These are phyloP conservation scores for Blera fallax DNA, from an alignment of 2,888 invertebrate species.

Conservation along the genomic window DNA sequence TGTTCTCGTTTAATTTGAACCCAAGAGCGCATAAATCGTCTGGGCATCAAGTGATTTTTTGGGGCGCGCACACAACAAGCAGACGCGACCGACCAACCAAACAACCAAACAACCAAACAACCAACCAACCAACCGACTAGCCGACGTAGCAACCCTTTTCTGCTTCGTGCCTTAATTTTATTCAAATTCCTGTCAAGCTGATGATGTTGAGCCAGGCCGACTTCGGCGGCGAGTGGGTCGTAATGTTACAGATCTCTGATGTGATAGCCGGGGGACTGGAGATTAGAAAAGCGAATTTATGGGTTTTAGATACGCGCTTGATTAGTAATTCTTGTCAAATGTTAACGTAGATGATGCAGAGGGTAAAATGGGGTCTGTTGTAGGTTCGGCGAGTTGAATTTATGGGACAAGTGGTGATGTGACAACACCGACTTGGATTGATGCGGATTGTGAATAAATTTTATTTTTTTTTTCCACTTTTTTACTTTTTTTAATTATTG, in stretches of 20 bases:
- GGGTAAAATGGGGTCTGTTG: constrained; percentile 24
- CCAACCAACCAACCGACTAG: not conserved
- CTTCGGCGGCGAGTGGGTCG: constrained; percentile 46
- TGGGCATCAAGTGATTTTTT: constrained; percentile 38
- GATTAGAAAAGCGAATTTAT: constrained; percentile 63
- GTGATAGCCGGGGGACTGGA: constrained; percentile 37
- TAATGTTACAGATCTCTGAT: constrained; percentile 64
- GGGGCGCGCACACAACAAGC: not conserved
- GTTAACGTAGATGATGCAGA: constrained; percentile 37
- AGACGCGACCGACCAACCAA: not conserved
- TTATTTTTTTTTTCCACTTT: not conserved
- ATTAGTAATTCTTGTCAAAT: constrained; percentile 66
- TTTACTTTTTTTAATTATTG: not conserved
- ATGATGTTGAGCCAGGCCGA: constrained; percentile 30
- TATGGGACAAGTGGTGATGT: constrained; percentile 22
- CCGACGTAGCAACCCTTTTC: constrained; percentile 48
- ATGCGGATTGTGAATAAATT: not conserved
- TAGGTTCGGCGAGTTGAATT: constrained; percentile 14
- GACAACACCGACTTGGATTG: constrained; percentile 26
- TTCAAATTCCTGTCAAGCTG: constrained; percentile 62
- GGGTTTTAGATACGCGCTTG: constrained; percentile 61
- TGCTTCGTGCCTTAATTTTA: constrained; percentile 50
- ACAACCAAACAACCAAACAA: too few relatives aligned
- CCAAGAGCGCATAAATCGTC: constrained; percentile 59
- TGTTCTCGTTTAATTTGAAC: constrained; percentile 62